phyloP scores from a whole-genome alignment of 1,140 invertebrate genomes.

The Catajapyx aquilonaris region DNA sequence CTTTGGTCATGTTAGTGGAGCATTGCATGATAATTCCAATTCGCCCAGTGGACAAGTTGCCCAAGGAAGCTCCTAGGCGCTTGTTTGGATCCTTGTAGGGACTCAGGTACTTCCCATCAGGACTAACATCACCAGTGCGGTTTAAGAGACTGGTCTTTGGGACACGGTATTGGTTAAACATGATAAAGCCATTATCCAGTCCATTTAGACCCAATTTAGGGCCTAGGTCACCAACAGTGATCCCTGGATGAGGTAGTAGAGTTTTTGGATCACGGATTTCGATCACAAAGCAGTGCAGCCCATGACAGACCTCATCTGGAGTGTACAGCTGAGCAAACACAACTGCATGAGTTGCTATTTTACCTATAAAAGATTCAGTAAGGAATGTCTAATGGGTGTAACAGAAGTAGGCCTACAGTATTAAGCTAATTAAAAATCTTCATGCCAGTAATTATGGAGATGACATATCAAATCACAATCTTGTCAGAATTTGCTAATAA shows the following conservation, averaged over 20 bases:
- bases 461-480: too few relatives aligned
- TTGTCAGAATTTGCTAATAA: too few relatives aligned
- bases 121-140: conserved; percentile 31
- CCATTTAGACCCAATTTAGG: conserved; percentile 31
- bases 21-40: conserved; percentile 51
- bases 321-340: conserved; percentile 77
- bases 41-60: conserved; percentile 64
- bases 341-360: conserved; percentile 66
- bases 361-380: conserved; percentile 36
- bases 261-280: conserved; percentile 52
- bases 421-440: too few relatives aligned
- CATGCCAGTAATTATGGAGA: too few relatives aligned
- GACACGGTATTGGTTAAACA: conserved; percentile 29
- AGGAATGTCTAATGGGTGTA: too few relatives aligned
- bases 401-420: too few relatives aligned
- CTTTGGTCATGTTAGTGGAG: conserved; percentile 40
- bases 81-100: conserved; percentile 23
- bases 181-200: conserved; percentile 22
- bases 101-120: conserved; percentile 29
- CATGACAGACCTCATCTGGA: conserved; percentile 45
- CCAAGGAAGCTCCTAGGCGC: conserved; percentile 43
- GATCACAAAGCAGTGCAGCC: conserved; percentile 58
- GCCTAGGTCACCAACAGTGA: conserved; percentile 60
- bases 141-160: conserved; percentile 30
- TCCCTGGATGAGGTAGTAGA: conserved; percentile 41